Conservation (phyloP, 2,113 vertebrate species). For the Cyprinodon variegatus region DNA sequence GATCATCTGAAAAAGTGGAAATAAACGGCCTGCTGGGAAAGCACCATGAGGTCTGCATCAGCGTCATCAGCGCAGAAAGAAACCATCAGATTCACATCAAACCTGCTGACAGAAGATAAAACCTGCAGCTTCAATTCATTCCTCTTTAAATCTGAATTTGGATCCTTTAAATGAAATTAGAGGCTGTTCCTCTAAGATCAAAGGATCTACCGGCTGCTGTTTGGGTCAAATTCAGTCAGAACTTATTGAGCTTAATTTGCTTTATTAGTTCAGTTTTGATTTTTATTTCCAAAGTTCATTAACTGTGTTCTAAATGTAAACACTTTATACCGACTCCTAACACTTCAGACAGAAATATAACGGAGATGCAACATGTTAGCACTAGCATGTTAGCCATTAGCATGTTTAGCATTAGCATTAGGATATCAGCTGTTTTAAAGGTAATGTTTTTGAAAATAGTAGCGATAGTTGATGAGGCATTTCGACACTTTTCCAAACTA, state of each 20-base stretch:
- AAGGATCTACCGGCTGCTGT: not conserved
- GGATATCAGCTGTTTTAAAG: too few species aligned
- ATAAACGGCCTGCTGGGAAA: too few species aligned
- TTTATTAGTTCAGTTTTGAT: not conserved
- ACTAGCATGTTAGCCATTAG: too few species aligned
- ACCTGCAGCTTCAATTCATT: not conserved
- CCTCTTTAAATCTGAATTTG: not conserved
- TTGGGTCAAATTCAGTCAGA: not conserved
- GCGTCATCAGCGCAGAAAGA: not conserved
- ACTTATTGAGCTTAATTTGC: not conserved
- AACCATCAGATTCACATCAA: not conserved
- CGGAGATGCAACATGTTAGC: too few species aligned
- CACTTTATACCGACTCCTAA: too few species aligned
- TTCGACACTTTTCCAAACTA: too few species aligned
- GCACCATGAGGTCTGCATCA: not conserved
- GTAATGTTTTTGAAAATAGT: too few species aligned
- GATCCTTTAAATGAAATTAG: not conserved
- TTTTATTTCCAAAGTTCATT: not conserved
- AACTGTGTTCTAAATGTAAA: not conserved
- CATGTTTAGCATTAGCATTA: too few species aligned
- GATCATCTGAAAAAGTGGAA: too few species aligned
- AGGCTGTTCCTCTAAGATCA: not conserved
- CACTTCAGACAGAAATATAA: too few species aligned
- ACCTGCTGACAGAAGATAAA: too few species aligned
- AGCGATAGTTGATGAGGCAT: too few species aligned